Conservation (phyloP, 1,140 invertebrate genomes). For the Drosophila subobscura region DNA sequence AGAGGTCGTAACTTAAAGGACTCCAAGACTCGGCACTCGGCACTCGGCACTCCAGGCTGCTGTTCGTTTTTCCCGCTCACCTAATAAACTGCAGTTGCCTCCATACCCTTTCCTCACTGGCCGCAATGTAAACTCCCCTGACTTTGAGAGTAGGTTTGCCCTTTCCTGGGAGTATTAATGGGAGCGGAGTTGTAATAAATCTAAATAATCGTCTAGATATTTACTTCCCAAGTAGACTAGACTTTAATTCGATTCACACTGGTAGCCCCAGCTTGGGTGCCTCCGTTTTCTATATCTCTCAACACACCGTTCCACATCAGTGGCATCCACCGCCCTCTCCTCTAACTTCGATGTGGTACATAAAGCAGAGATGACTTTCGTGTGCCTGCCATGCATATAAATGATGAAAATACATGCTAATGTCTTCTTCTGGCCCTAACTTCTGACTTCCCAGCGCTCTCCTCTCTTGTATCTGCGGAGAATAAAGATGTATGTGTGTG, state of each 20-base stretch:
- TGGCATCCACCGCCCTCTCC: neutral
- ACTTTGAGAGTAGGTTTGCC: no score
- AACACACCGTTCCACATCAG: slow-evolving; percentile 24
- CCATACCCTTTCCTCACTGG: slow-evolving; percentile 3
- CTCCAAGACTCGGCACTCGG: slow-evolving; percentile 4
- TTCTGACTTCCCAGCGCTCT: slow-evolving; percentile 1
- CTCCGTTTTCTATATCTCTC: neutral
- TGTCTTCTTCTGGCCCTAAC: slow-evolving; percentile 30
- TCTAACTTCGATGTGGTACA: slow-evolving; percentile 23
- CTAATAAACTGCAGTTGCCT: slow-evolving; percentile 29
- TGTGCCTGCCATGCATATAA: slow-evolving; percentile 78
- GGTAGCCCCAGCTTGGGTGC: neutral
- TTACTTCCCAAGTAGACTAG: no score
- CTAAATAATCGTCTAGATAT: no score
- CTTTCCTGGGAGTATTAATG: no score
- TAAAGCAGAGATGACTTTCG: slow-evolving; percentile 72
- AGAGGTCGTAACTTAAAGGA: slow-evolving; percentile 61
- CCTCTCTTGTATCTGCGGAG: slow-evolving; percentile 36
- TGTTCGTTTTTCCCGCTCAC: slow-evolving; percentile 10
- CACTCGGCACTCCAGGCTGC: neutral
- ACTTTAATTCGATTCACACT: no score
- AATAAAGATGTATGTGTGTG: no score
- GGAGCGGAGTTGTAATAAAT: no score
- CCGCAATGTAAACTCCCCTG: no score
- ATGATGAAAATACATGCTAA: slow-evolving; percentile 79